A percentile compares a stretch with the other conserved stretches of the same genome.
Evolutionary conservation across 2,888 invertebrate genomes (phyloP).

Genomic region (Nomada goodeniana): DNA sequence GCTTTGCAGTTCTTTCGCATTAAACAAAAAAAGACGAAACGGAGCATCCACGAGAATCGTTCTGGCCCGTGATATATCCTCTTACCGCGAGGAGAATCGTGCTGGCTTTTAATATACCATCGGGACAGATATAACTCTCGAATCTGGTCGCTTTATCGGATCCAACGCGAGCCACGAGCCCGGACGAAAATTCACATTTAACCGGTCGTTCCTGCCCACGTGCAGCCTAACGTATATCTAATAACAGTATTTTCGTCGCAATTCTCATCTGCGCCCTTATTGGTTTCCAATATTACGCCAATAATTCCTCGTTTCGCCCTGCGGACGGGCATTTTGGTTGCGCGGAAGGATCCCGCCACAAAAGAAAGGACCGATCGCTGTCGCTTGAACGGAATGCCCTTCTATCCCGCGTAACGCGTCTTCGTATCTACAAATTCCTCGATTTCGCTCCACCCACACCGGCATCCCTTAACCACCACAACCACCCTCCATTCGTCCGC

Average conservation of each 20-base stretch:
- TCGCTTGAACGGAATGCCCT: slow-evolving; percentile 41
- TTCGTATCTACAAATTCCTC: background rate
- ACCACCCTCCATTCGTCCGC: background rate
- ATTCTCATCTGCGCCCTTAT: slow-evolving; percentile 69
- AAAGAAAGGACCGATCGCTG: slow-evolving; percentile 41
- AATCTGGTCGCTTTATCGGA: slow-evolving; percentile 62
- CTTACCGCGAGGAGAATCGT: slow-evolving; percentile 7
- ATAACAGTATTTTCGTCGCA: slow-evolving; percentile 58
- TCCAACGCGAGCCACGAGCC: slow-evolving; percentile 32
- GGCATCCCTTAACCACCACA: background rate
- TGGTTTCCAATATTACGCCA: slow-evolving; percentile 71
- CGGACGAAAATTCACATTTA: slow-evolving; percentile 58
- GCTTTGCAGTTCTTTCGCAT: background rate
- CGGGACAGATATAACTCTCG: slow-evolving; percentile 38
- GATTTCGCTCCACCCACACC: slow-evolving; percentile 3
- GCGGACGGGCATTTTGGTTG: slow-evolving; percentile 58
- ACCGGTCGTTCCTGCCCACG: slow-evolving; percentile 45
- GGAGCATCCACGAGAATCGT: no score
- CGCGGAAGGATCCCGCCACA: slow-evolving; percentile 11
- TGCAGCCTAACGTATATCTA: slow-evolving; percentile 65
- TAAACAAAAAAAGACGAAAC: background rate
- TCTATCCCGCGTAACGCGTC: background rate
- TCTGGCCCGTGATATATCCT: background rate
- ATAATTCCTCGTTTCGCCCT: slow-evolving; percentile 60
- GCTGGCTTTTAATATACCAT: slow-evolving; percentile 28